phyloP scores from a whole-genome alignment of 2,797 vertebrate genomes.

The Brachyrhaphis roseni region DNA sequence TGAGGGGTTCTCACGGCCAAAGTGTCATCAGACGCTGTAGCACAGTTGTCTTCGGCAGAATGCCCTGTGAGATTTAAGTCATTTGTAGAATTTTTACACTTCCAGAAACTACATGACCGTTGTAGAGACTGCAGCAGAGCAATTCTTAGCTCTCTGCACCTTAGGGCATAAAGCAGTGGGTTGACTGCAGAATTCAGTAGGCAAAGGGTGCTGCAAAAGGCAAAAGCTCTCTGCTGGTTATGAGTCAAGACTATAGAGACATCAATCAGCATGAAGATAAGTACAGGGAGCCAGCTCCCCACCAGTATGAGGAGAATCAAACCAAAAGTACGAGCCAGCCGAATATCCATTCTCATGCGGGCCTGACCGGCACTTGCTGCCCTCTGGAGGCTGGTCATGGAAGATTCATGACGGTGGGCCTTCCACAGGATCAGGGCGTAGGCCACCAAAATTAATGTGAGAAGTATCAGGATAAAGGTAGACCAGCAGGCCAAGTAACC shows the following conservation, averaged over 20 bases:
- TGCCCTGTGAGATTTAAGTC: conserved; percentile 11
- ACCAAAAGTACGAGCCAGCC: conserved; percentile 88
- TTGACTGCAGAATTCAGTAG: conserved; percentile 91
- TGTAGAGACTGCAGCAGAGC: conserved; percentile 69
- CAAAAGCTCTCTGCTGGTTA: conserved; percentile 83
- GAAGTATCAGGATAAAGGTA: conserved; percentile 77
- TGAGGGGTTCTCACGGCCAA: conserved; percentile 3
- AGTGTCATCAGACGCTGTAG: conserved; percentile 32
- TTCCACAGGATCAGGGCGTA: conserved; percentile 88
- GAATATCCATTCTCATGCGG: conserved; percentile 89
- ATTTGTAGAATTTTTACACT: conserved; percentile 57
- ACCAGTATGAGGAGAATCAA: conserved; percentile 87
- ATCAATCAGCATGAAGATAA: conserved; percentile 87
- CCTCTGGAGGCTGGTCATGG: conserved; percentile 77
- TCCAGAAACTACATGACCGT: conserved; percentile 30
- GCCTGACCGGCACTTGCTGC: conserved; percentile 61
- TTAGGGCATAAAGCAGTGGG: conserved; percentile 88
- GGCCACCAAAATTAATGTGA: conserved; percentile 84
- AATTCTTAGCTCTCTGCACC: conserved; percentile 85
- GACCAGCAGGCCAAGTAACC: conserved; percentile 87
- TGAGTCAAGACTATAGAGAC: conserved; percentile 66
- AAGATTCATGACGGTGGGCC: conserved; percentile 85
- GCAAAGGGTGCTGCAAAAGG: conserved; percentile 92
- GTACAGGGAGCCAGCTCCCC: conserved; percentile 88
- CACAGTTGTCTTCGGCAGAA: conserved; percentile 40